Evolutionary conservation across 2,113 vertebrate species (phyloP).

Genomic region (Sarotherodon lohbergeri): DNA sequence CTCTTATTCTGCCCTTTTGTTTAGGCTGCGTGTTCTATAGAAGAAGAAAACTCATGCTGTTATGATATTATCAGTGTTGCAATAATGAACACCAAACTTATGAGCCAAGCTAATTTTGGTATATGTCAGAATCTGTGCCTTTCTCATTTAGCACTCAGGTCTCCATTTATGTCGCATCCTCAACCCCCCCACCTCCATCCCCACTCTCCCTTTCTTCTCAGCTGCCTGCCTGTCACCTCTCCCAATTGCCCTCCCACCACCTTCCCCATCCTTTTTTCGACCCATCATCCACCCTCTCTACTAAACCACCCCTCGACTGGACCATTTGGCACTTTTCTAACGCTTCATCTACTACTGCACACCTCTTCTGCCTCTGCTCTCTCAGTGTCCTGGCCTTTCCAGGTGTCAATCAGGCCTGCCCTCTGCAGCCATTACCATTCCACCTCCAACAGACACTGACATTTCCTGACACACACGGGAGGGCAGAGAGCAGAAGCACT

Average conservation of each 20-base stretch:
- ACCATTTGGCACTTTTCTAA: conserved; percentile 27
- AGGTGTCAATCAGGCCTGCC: conserved; percentile 58
- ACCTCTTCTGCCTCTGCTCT: neutral
- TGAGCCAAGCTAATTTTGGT: neutral
- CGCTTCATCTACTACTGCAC: neutral
- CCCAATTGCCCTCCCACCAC: neutral
- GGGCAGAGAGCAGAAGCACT: conserved; percentile 19
- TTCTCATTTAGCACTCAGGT: neutral
- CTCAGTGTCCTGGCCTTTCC: conserved; percentile 53
- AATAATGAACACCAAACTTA: neutral
- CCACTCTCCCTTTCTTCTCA: neutral
- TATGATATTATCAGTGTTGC: neutral
- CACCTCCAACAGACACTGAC: conserved; percentile 57
- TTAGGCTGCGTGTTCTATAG: neutral
- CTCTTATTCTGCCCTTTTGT: neutral
- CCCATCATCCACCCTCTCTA: neutral
- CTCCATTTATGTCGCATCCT: neutral
- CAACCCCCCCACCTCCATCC: neutral
- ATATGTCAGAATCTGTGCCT: accelerated
- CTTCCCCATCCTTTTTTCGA: neutral
- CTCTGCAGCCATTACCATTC: conserved; percentile 59
- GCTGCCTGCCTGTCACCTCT: neutral
- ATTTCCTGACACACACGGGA: conserved; percentile 54
- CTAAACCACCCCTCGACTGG: conserved; percentile 6
- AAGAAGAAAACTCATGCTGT: neutral